Evolutionary conservation across 2,113 vertebrate genomes (phyloP), one percentile per base, ranked within the genome.

Genomic region (Leiothrix lutea): DNA sequence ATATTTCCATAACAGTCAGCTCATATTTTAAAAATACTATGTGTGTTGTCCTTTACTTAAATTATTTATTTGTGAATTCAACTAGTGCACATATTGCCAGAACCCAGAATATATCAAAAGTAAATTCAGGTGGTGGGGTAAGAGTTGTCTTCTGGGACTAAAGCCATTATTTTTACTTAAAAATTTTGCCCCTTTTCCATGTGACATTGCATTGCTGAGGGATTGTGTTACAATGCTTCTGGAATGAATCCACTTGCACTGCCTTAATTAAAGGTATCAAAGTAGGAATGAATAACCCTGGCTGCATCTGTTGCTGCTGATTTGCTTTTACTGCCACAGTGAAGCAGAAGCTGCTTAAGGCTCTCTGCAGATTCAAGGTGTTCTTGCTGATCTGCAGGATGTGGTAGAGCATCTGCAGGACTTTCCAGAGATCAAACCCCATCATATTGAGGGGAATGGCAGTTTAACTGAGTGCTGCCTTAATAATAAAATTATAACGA

Each of bases 211-310:
- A 71, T 64, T 48, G 26, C 67, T 51, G n/a, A 74, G 60, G 80
- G 75, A 83, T 96, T 85, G 19, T 2, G 1, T 95, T 96, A 61
- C 93, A 83, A 3, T 83, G 90, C 51, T 90, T 92, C 94, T 96
- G 94, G 92, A 95, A 95, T 74, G 51, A 91, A 92, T 95, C 60
- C 5, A 36, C 82, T 94, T 86, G 77, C 94, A 86, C 82, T 67
- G 51, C 86, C 80, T 93, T 96, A 94, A 94, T 96, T 94, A 88
- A 85, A 91, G 65, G 33, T 86, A 83, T 88, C 64, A 60, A 64
- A 95, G 85, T 56, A 74, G 82, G 44, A 86, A 80, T 24, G 35
- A 90, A 40, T 88, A 83, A 56, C 47, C 47, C 11, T 29, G 33
- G 44, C 58, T 67, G 71, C 75, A 69, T 96, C 81, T 94, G 84